Conservation (phyloP, 2,888 invertebrate genomes). For the Onthophagus sagittarius region DNA sequence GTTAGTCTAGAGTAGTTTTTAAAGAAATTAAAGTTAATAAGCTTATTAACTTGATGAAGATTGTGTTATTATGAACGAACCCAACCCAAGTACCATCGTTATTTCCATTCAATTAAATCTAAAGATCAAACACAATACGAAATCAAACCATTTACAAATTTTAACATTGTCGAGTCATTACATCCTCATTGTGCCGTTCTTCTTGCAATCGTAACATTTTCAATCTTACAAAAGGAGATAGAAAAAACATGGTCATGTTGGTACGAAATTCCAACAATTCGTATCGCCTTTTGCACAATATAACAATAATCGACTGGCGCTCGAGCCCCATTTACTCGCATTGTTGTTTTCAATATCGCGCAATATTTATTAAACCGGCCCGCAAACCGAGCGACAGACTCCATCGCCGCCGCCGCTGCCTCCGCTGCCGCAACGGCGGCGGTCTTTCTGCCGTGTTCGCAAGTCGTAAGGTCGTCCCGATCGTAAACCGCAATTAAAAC, state of each 20-base stretch:
- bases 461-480: slow-evolving; percentile 9
- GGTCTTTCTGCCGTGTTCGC: neutral
- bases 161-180: neutral
- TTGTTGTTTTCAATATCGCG: neutral
- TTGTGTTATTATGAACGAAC: too few species aligned
- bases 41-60: too few species aligned
- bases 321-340: neutral
- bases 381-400: neutral
- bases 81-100: too few species aligned
- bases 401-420: too few species aligned
- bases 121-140: too few species aligned
- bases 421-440: neutral
- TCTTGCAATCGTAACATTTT: neutral
- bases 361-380: neutral
- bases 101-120: too few species aligned
- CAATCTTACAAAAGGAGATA: too few species aligned
- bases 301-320: neutral
- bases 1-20: too few species aligned
- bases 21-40: too few species aligned
- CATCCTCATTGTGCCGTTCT: neutral
- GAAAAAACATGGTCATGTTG: neutral
- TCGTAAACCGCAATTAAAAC: slow-evolving; percentile 13
- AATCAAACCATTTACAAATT: neutral
- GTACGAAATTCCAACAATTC: neutral
- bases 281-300: neutral